Percentiles rank a stretch among this genome's conserved stretches.
Evolutionary conservation across 2,113 vertebrate species (phyloP).

Genomic region (Psophia crepitans): DNA sequence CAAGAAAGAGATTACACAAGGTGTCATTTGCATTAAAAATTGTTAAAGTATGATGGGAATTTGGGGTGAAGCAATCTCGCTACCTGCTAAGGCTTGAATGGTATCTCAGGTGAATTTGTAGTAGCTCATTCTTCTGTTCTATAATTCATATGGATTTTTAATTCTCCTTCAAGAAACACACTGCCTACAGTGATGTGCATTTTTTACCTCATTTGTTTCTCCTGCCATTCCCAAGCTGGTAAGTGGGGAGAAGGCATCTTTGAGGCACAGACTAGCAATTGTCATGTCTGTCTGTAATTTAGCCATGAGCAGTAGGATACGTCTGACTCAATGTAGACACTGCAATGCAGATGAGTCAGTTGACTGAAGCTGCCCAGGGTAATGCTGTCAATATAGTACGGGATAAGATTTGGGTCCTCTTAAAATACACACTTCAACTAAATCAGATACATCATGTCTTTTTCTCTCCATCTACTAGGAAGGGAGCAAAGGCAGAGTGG

Average conservation of each 20-base stretch:
- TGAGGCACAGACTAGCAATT: background rate
- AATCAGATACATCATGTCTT: background rate
- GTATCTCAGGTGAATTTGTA: background rate
- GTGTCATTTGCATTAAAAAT: background rate
- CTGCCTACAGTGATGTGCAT: background rate
- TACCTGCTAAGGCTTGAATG: background rate
- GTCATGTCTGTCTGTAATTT: background rate
- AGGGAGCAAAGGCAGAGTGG: background rate
- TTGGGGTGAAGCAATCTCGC: background rate
- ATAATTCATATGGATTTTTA: background rate
- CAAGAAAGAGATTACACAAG: background rate
- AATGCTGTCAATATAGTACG: background rate
- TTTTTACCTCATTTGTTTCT: background rate
- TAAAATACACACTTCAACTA: background rate
- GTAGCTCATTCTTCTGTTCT: background rate
- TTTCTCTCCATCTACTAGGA: background rate
- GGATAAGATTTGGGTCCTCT: background rate
- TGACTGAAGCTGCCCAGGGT: background rate
- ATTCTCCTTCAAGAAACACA: background rate
- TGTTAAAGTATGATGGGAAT: background rate
- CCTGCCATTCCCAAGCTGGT: background rate
- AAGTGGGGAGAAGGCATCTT: background rate
- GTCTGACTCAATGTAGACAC: background rate
- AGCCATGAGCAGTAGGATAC: background rate
- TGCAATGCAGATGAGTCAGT: background rate